Base-by-base conservation (phyloP, 1,140 invertebrate genomes). In the Anastrepha obliqua region DNA sequence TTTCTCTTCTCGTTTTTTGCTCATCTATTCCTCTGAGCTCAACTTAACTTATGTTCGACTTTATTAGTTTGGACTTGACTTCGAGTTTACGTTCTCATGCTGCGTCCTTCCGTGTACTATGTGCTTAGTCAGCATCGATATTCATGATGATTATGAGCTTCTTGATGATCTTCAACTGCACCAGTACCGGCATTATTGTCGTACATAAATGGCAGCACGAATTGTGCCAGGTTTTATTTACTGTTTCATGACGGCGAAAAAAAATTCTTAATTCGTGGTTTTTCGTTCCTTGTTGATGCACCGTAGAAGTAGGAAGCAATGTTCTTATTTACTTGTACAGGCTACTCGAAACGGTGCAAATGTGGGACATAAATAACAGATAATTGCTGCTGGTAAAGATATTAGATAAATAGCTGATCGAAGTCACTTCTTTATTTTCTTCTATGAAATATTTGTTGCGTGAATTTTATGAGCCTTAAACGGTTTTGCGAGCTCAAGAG, bases 41-140 rank as follows among this genome's bases (percentile, higher is more conserved):
- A 74, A 47, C 86, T 87, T 85, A 88, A 88, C 86, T 87, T 89
- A 89, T 86, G 85, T 87, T 89, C 62, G 86, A 78, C 87, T 89
- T 89, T 87, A 87, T 87, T 89, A 89, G 85, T 87, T 59, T 60
- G 58, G 87, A 89, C 87, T 74, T 86, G 44, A 58, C 67, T 64
- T 58, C 58, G 44, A 86, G 85, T 86, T 55, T 55, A 86, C 59
- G 85, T 62, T 86, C 85, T 60, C 85, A 86, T 62, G 29, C 29
- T 44, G 51, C 20, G 20, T 47, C 47, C 74, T 81, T 17, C n/a
- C 74, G 44, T 9, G 17, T 20, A 20, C 29, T 20, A 5, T 81
- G n/a, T 81, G 74, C 74, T 55, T 55, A 81, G 74, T 81, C 74
- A 81, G 74, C 74, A 11, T 20, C 39, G n/a, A 9, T 81, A 20